Conservation (phyloP, 2,888 invertebrate species). For the Clunio marinus region DNA sequence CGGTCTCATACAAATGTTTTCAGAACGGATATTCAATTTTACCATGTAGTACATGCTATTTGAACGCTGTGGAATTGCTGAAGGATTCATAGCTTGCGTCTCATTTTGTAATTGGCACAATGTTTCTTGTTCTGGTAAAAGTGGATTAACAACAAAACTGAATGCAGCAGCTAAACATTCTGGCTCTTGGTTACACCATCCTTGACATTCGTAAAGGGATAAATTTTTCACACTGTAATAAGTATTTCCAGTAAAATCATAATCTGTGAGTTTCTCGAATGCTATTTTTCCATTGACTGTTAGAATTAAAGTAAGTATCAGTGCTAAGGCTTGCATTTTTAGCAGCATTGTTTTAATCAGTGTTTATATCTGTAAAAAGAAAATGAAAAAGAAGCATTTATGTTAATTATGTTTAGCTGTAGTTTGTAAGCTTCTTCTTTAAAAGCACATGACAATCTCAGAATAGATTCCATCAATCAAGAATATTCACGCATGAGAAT, state of each 20-base stretch:
- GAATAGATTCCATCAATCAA: no score
- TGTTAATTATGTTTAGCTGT: no score
- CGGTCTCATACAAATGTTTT: constrained; percentile 84
- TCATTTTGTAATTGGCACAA: constrained; percentile 88
- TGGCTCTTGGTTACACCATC: constrained; percentile 89
- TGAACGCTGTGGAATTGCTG: constrained; percentile 74
- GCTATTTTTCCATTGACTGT: constrained; percentile 70
- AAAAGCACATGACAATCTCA: no score
- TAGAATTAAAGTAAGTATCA: constrained; percentile 42
- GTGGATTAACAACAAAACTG: constrained; percentile 87
- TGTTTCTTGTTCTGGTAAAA: constrained; percentile 88
- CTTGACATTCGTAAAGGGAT: constrained; percentile 89
- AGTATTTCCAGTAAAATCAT: constrained; percentile 84
- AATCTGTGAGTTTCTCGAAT: constrained; percentile 89
- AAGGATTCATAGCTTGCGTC: constrained; percentile 84
- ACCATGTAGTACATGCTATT: constrained; percentile 95
- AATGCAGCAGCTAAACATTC: constrained; percentile 91
- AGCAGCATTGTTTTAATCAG: no score
- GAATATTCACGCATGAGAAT: no score
- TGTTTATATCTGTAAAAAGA: constrained; percentile 18
- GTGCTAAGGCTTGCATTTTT: constrained; percentile 40
- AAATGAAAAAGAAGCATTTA: no score
- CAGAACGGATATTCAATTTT: constrained; percentile 77
- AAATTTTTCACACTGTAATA: constrained; percentile 90
- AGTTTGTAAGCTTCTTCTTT: no score